A percentile compares a stretch with the other conserved stretches of the same genome.
These are phyloP conservation scores for Caenorhabditis drosophilae DNA, from an alignment of 2,888 invertebrate species.

Conservation along the genomic window DNA sequence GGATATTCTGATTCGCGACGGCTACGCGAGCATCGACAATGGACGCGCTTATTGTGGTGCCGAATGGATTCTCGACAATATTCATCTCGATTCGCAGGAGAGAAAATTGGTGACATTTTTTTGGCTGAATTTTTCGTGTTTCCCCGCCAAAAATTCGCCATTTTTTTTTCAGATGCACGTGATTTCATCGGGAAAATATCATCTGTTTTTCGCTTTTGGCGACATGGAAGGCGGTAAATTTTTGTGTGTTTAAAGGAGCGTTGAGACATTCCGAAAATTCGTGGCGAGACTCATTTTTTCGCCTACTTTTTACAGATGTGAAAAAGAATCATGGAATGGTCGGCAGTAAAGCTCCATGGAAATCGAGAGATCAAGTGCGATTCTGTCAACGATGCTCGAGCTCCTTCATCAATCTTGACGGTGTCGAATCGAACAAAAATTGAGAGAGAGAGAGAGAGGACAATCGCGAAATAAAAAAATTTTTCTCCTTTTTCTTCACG, in stretches of 20 bases:
- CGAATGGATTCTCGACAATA: conserved; percentile 45
- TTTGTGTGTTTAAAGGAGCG: too few relatives aligned
- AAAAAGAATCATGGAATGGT: conserved; percentile 41
- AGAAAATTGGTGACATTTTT: conserved; percentile 30
- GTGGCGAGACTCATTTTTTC: too few relatives aligned
- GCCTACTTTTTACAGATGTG: conserved; percentile 7
- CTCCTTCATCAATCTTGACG: conserved; percentile 29
- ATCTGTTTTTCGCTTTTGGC: conserved; percentile 42
- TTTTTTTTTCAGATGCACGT: conserved; percentile 33
- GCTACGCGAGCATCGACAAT: conserved; percentile 35
- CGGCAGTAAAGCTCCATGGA: conserved; percentile 47
- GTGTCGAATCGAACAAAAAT: too few relatives aligned
- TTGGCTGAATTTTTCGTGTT: too few relatives aligned
- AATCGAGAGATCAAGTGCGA: conserved; percentile 39
- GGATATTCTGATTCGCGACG: conserved; percentile 38
- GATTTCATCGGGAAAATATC: conserved; percentile 37
- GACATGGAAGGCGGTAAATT: conserved; percentile 28
- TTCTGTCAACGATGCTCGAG: conserved; percentile 43
- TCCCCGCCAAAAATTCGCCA: background rate
- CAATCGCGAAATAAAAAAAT: too few relatives aligned
- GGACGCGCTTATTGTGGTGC: conserved; percentile 44
- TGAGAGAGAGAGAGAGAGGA: too few relatives aligned
- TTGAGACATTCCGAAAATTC: background rate
- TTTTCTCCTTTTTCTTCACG: too few relatives aligned
- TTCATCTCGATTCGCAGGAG: conserved; percentile 30